phyloP scores from a whole-genome alignment of 1,140 invertebrate genomes.

The Bombus confusus region DNA sequence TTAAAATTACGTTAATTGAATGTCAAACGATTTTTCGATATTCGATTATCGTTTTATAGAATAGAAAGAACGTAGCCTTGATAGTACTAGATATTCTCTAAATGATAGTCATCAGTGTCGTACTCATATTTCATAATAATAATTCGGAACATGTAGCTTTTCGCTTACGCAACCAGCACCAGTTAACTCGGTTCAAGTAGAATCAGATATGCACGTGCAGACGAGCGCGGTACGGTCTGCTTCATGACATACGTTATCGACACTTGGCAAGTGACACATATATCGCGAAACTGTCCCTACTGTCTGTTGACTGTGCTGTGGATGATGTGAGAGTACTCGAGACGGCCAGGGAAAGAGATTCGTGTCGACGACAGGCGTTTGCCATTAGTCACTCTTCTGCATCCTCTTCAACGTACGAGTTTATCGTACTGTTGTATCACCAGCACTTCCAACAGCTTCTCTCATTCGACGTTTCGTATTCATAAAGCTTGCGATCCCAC shows the following conservation, averaged over 20 bases:
- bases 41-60: background rate
- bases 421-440: slow-evolving; percentile 15
- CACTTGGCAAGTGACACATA: slow-evolving; percentile 78
- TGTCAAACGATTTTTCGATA: background rate
- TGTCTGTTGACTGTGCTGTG: slow-evolving; percentile 66
- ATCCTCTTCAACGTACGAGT: slow-evolving; percentile 46
- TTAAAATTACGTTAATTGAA: no score
- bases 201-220: slow-evolving; percentile 1
- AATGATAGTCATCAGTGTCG: background rate
- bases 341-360: slow-evolving; percentile 70
- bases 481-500: background rate
- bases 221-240: slow-evolving; percentile 23
- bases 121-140: background rate
- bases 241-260: slow-evolving; percentile 78
- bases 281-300: slow-evolving; percentile 65
- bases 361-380: slow-evolving; percentile 74
- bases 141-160: background rate
- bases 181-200: background rate
- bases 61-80: background rate
- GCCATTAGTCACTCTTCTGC: slow-evolving; percentile 77
- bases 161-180: no score
- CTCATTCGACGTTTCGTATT: background rate
- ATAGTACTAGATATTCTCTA: background rate
- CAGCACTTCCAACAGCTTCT: background rate
- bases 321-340: slow-evolving; percentile 74